Evolutionary conservation across 2,888 invertebrate species (phyloP), one percentile per base, ranked within the genome.

Genomic region (Microplitis manilae): DNA sequence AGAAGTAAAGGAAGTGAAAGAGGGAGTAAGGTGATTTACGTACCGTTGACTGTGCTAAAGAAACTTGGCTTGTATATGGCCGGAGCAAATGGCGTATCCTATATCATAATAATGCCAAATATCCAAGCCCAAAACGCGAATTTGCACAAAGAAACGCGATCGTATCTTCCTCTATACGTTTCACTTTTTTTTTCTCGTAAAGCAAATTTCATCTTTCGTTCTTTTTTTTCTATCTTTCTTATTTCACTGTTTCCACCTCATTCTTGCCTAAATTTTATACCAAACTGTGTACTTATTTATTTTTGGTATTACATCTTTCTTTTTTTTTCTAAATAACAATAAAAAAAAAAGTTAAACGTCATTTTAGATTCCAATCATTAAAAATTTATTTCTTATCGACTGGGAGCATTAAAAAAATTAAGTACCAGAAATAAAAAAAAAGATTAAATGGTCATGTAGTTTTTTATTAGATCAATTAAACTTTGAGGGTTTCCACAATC

Each of bases 21-120:
- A 64, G 40, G 68, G 75, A 64, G 30, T 71, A 50, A 65, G 65
- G 75, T 82, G 83, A 84, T 84, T 84, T 84, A 83, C 83, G 83
- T 79, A 80, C 75, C 81, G 81, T 82, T 82, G 80, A 82, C 80
- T 81, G 81, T 79, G 79, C 81, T 77, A 78, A 83, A 83, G 82
- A 84, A 83, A 85, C 83, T 85, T 85, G 84, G 84, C 84, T 82
- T 82, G 83, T 81, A 80, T 83, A 79, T 75, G 77, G 75, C 77
- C 73, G 79, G 68, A 79, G 80, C 77, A 79, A 84, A 83, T 83
- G 81, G 83, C 81, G 80, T 82, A 81, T 80, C 82, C 81, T 84
- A 84, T 81, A 82, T 84, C 83, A 83, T 82, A 81, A 83, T 83
- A 83, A 83, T 83, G 82, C 82, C 81, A 82, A 82, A 82, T 78